Conservation (phyloP, 2,888 invertebrate species). For the Phalera bucephala region DNA sequence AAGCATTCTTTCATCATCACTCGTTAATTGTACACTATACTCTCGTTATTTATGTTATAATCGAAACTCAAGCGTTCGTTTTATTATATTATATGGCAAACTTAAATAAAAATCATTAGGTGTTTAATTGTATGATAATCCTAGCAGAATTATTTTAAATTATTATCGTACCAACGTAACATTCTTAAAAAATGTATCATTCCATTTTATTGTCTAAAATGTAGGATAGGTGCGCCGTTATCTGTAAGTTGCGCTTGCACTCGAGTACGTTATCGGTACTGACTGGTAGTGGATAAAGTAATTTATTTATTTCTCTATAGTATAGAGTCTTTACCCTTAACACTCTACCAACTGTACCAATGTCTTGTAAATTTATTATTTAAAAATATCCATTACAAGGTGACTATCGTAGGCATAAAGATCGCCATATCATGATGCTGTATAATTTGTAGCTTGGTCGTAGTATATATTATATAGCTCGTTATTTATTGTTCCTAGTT, state of each 20-base stretch:
- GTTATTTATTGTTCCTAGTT: slow-evolving; percentile 22
- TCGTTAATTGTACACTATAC: slow-evolving; percentile 36
- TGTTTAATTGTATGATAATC: slow-evolving; percentile 33
- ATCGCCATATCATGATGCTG: slow-evolving; percentile 7
- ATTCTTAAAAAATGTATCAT: slow-evolving; percentile 81
- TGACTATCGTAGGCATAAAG: not conserved
- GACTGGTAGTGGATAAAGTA: slow-evolving; percentile 9
- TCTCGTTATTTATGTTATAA: slow-evolving; percentile 17
- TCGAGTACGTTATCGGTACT: slow-evolving; percentile 23
- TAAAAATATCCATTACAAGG: not conserved
- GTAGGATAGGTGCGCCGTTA: slow-evolving; percentile 75
- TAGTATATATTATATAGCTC: slow-evolving; percentile 22
- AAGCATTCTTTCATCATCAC: slow-evolving; percentile 48
- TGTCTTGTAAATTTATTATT: not conserved
- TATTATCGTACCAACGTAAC: slow-evolving; percentile 63
- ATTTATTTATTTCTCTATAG: slow-evolving; percentile 12
- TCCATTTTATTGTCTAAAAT: slow-evolving; percentile 79
- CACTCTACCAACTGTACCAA: not conserved
- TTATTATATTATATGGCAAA: slow-evolving; percentile 27
- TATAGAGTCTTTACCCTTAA: not conserved
- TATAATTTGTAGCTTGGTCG: slow-evolving; percentile 10
- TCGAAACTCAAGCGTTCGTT: slow-evolving; percentile 7
- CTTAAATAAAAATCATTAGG: too few species aligned
- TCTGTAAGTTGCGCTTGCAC: slow-evolving; percentile 53
- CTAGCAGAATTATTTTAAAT: slow-evolving; percentile 46